Percentiles rank a stretch among this genome's conserved stretches.
Evolutionary conservation across 1,140 invertebrate species (phyloP).

Genomic region (Agraylea sexmaculata): DNA sequence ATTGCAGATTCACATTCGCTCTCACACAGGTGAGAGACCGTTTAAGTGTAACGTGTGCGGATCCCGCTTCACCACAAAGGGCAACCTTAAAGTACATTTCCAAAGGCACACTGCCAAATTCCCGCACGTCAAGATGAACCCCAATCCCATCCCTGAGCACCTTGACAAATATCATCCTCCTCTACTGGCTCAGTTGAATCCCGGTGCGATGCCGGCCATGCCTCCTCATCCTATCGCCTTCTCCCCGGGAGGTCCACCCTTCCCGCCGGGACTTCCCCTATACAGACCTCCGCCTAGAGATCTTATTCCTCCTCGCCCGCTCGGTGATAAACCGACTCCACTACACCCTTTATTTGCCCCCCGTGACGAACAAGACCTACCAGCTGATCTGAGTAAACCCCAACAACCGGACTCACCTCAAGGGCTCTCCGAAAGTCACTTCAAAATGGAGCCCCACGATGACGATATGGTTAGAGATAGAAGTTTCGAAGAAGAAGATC

Average conservation of each 20-base stretch:
- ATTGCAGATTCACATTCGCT: constrained; percentile 89
- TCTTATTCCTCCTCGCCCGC: constrained; percentile 46
- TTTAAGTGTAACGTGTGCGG: constrained; percentile 98
- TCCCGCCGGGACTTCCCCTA: constrained; percentile 43
- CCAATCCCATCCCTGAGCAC: constrained; percentile 91
- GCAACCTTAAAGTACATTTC: constrained; percentile 93
- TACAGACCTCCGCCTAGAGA: constrained; percentile 49
- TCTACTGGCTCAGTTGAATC: constrained; percentile 67
- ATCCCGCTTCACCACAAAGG: constrained; percentile 94
- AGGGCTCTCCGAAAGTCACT: constrained; percentile 39
- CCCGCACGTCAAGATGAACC: constrained; percentile 93
- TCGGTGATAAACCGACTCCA: constrained; percentile 41
- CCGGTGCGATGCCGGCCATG: constrained; percentile 46
- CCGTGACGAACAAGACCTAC: constrained; percentile 61
- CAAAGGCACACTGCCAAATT: constrained; percentile 91
- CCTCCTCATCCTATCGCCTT: constrained; percentile 38
- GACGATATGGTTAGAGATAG: constrained; percentile 42
- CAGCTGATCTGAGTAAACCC: constrained; percentile 68
- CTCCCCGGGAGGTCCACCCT: constrained; percentile 35
- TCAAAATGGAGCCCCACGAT: constrained; percentile 48
- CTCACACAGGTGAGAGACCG: constrained; percentile 92
- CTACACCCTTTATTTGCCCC: constrained; percentile 47
- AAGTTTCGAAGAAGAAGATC: constrained; percentile 41
- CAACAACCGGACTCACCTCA: constrained; percentile 41
- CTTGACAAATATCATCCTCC: constrained; percentile 91